A percentile compares a stretch with the other conserved stretches of the same genome.
Evolutionary conservation across 2,888 invertebrate genomes (phyloP).

Genomic region (Andrena bucephala): DNA sequence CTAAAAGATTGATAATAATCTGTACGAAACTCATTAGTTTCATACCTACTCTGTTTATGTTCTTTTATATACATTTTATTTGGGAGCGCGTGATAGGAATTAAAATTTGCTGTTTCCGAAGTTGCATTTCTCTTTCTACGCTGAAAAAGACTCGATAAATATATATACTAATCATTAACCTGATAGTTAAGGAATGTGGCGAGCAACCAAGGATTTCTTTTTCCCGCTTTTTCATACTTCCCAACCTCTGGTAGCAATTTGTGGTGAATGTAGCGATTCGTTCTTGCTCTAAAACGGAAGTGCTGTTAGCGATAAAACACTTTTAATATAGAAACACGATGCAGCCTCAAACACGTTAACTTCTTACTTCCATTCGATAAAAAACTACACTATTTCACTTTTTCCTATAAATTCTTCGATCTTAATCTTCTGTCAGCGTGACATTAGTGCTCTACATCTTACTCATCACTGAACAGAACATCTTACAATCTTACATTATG

Average conservation of each 20-base stretch:
- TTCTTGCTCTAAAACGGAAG: constrained; percentile 13
- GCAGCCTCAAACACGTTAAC: neutral
- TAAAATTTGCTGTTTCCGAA: neutral
- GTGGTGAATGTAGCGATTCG: constrained; percentile 19
- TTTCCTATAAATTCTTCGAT: neutral
- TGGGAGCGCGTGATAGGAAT: neutral
- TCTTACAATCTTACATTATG: no score
- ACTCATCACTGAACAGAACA: no score
- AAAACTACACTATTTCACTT: neutral
- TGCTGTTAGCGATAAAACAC: neutral
- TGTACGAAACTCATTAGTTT: no score
- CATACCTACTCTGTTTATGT: no score
- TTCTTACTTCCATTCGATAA: neutral
- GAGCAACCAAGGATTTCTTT: constrained; percentile 6
- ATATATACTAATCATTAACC: neutral
- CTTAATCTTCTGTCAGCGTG: neutral
- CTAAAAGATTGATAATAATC: no score
- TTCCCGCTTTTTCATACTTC: constrained; percentile 8
- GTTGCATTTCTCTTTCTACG: neutral
- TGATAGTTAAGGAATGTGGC: neutral
- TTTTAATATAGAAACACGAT: constrained; percentile 17
- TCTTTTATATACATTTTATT: no score
- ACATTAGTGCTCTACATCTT: no score
- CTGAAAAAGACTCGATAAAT: neutral
- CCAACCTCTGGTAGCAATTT: constrained; percentile 17